Conservation (phyloP, 2,797 vertebrate species). For the Calcarius lapponicus region DNA sequence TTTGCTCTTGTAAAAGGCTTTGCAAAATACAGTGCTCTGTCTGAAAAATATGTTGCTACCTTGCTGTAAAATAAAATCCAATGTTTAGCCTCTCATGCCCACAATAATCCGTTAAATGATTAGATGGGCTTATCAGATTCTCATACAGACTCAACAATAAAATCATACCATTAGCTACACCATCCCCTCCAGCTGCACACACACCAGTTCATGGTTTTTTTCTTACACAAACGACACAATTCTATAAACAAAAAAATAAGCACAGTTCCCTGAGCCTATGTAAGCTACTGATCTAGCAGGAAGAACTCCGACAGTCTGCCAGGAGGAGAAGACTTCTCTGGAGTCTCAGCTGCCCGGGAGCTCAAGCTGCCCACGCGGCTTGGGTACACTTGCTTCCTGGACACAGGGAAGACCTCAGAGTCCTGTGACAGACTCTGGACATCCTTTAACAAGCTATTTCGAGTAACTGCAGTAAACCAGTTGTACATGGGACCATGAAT, state of each 20-base stretch:
- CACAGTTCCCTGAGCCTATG: accelerated
- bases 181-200: not conserved
- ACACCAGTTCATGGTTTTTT: not conserved
- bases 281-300: not conserved
- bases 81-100: not conserved
- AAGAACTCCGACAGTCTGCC: not conserved
- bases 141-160: not conserved
- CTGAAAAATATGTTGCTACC: not conserved
- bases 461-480: not conserved
- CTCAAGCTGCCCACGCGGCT: not conserved
- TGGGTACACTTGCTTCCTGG: not conserved
- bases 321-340: not conserved
- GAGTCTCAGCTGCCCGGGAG: accelerated
- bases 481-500: not conserved
- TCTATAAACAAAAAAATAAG: not conserved
- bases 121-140: not conserved
- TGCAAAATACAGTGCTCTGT: not conserved
- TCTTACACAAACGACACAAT: not conserved
- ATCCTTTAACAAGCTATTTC: not conserved
- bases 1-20: not conserved
- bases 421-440: accelerated
- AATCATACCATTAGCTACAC: not conserved
- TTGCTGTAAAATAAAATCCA: not conserved
- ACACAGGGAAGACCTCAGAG: not conserved
- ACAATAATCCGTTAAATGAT: not conserved